Evolutionary conservation across 2,888 invertebrate genomes (phyloP).

Genomic region (Netelia melanura): DNA sequence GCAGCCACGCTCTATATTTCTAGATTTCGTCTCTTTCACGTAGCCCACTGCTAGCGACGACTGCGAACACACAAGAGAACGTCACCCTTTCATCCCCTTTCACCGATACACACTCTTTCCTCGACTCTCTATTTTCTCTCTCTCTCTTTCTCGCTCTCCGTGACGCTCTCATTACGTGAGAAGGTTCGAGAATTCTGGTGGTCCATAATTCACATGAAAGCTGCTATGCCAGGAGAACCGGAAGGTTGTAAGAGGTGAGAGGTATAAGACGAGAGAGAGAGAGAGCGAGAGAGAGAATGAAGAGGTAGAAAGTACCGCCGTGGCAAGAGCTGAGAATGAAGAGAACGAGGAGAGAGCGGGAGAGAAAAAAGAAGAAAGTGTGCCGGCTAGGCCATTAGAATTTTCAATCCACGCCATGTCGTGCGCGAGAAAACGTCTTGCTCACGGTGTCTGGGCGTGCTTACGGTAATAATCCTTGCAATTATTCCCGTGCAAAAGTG

Average conservation of each 20-base stretch:
- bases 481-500: slow-evolving; percentile 70
- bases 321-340: slow-evolving; percentile 63
- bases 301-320: slow-evolving; percentile 5
- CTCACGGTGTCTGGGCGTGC: slow-evolving; percentile 35
- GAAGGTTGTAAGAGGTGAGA: slow-evolving; percentile 72
- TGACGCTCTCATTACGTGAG: slow-evolving; percentile 79
- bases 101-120: slow-evolving; percentile 15
- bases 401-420: slow-evolving; percentile 69
- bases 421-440: slow-evolving; percentile 59
- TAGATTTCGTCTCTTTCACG: slow-evolving; percentile 65
- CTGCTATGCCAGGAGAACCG: slow-evolving; percentile 71
- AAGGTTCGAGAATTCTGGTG: slow-evolving; percentile 78
- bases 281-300: neutral
- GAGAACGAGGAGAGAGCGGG: slow-evolving; percentile 17
- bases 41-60: slow-evolving; percentile 7
- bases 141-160: slow-evolving; percentile 23
- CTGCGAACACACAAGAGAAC: slow-evolving; percentile 17
- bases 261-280: slow-evolving; percentile 60
- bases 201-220: slow-evolving; percentile 76
- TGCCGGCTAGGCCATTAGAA: slow-evolving; percentile 71
- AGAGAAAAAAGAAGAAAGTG: slow-evolving; percentile 14
- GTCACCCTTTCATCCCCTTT: slow-evolving; percentile 26
- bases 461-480: slow-evolving; percentile 74
- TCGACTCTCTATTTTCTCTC: neutral
- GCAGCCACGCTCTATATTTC: slow-evolving; percentile 71